Evolutionary conservation across 1,140 invertebrate genomes (phyloP).

Genomic region (Lamellibrachia luymesi): DNA sequence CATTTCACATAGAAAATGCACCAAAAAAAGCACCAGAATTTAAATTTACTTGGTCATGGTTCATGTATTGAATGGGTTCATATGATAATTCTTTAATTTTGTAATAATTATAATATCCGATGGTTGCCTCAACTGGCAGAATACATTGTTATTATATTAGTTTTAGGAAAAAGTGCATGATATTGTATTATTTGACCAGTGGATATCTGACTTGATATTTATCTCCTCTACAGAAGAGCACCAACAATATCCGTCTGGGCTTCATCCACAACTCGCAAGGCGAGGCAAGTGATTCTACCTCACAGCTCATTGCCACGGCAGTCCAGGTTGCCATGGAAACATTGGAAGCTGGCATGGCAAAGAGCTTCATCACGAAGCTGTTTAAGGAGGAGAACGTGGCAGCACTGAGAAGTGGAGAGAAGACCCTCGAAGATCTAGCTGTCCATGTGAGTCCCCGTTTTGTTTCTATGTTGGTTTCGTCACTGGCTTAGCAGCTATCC

Average conservation of each 20-base stretch:
- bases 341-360: slow-evolving; percentile 64
- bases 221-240: slow-evolving; percentile 25
- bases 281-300: not conserved
- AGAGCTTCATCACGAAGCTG: slow-evolving; percentile 68
- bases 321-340: slow-evolving; percentile 60
- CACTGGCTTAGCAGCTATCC: not conserved
- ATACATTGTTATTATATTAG: no score
- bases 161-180: no score
- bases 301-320: slow-evolving; percentile 36
- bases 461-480: not conserved
- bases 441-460: slow-evolving; percentile 45
- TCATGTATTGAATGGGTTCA: no score
- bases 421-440: slow-evolving; percentile 52
- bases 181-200: no score
- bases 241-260: slow-evolving; percentile 52
- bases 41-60: no score
- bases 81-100: no score
- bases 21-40: no score
- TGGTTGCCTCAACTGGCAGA: no score
- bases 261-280: slow-evolving; percentile 52
- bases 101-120: no score
- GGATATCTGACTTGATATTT: no score
- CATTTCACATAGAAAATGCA: no score
- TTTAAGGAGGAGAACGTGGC: slow-evolving; percentile 63
- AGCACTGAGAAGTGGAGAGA: slow-evolving; percentile 37